A percentile compares a stretch with the other conserved stretches of the same genome.
phyloP scores from a whole-genome alignment of 2,113 vertebrate genomes.

The Antechinus flavipes region DNA sequence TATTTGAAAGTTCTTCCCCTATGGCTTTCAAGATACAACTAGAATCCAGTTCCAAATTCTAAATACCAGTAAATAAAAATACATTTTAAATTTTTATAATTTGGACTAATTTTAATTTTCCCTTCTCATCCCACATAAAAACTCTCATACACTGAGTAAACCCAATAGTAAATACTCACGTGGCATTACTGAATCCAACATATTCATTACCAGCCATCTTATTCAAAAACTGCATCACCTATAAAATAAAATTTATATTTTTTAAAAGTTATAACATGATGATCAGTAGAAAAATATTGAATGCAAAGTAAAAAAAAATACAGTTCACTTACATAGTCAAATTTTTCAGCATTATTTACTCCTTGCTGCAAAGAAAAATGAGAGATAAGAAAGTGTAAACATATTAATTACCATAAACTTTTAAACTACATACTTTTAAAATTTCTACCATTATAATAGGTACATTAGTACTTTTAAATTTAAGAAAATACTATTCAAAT shows the following conservation, averaged over 20 bases:
- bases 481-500: constrained; percentile 73
- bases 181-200: constrained; percentile 99
- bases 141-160: constrained; percentile 10
- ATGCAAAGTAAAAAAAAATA: constrained; percentile 16
- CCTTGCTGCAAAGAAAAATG: constrained; percentile 93
- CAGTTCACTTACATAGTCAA: constrained; percentile 95
- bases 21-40: no score
- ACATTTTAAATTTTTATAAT: background rate
- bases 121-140: background rate
- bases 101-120: background rate
- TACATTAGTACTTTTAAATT: constrained; percentile 79
- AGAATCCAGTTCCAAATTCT: background rate
- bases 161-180: constrained; percentile 89
- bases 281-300: constrained; percentile 26
- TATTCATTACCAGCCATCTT: constrained; percentile 99
- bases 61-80: background rate
- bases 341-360: constrained; percentile 97
- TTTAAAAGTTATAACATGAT: constrained; percentile 22
- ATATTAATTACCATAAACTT: constrained; percentile 17
- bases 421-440: constrained; percentile 78
- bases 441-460: constrained; percentile 75
- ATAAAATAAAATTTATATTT: constrained; percentile 49
- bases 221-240: constrained; percentile 99
- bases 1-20: no score
- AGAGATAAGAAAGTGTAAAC: constrained; percentile 84